Evolutionary conservation across 2,113 vertebrate genomes (phyloP).

Genomic region (Microtus richardsoni): DNA sequence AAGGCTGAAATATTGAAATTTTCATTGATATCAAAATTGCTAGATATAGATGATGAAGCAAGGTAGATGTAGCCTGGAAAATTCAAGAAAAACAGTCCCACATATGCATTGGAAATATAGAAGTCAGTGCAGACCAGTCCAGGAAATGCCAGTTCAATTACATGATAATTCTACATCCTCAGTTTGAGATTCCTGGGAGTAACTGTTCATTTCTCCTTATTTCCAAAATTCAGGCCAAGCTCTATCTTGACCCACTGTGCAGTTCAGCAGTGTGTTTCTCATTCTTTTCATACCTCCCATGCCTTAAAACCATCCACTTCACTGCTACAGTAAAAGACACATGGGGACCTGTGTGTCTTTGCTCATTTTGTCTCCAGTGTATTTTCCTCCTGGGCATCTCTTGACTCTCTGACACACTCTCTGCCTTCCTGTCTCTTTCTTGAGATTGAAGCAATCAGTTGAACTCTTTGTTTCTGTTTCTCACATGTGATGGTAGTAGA

Average conservation of each 20-base stretch:
- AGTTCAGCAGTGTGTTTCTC: slow-evolving; percentile 80
- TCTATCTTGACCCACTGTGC: slow-evolving; percentile 82
- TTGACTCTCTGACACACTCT: not conserved
- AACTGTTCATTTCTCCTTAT: slow-evolving; percentile 83
- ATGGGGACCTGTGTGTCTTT: not conserved
- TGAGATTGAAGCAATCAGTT: not conserved
- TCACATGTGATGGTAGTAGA: not conserved
- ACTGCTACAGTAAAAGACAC: slow-evolving; percentile 59
- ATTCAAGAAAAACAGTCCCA: slow-evolving; percentile 62
- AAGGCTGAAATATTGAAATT: not conserved
- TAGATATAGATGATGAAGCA: not conserved
- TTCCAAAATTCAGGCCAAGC: slow-evolving; percentile 79
- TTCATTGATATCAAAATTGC: not conserved
- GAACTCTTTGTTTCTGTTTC: not conserved
- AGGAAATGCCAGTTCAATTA: slow-evolving; percentile 85
- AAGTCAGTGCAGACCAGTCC: slow-evolving; percentile 70
- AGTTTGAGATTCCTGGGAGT: slow-evolving; percentile 79
- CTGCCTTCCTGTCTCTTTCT: not conserved
- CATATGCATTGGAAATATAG: slow-evolving; percentile 66
- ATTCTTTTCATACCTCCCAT: slow-evolving; percentile 75
- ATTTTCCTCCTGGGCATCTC: not conserved
- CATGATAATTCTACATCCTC: slow-evolving; percentile 82
- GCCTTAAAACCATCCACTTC: not conserved
- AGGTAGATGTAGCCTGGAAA: slow-evolving; percentile 24
- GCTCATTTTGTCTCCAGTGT: not conserved